Evolutionary conservation across 1,140 invertebrate species (phyloP).

Genomic region (Drosophila lini): DNA sequence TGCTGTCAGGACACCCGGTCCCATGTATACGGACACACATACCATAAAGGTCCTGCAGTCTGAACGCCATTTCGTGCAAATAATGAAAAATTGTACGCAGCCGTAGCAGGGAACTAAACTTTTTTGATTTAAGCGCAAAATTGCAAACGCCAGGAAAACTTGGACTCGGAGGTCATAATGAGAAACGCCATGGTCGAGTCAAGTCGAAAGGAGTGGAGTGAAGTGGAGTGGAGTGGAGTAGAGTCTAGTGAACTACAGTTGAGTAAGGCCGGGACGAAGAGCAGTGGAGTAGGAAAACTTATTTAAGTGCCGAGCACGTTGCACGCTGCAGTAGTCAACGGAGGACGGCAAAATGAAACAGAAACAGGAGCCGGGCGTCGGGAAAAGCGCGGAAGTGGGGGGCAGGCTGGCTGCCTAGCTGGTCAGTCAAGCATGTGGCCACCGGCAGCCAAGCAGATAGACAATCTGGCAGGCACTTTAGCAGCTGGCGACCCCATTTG

Average conservation of each 20-base stretch:
- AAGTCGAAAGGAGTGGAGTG: constrained; percentile 7
- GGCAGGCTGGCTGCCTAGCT: constrained; percentile 2
- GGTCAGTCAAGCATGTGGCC: constrained; percentile 48
- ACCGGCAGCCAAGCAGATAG: constrained; percentile 48
- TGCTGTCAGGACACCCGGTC: constrained; percentile 31
- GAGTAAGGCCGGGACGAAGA: constrained; percentile 3
- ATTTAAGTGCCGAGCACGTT: constrained; percentile 81
- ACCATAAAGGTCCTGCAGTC: constrained; percentile 38
- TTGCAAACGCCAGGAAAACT: constrained; percentile 53
- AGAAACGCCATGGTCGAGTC: constrained; percentile 57
- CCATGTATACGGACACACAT: constrained; percentile 5
- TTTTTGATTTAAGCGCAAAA: constrained; percentile 71
- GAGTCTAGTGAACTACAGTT: constrained; percentile 5
- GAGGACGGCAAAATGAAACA: constrained; percentile 37
- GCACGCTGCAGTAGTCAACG: constrained; percentile 68
- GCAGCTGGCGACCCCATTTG: constrained; percentile 67
- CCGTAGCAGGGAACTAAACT: constrained; percentile 46
- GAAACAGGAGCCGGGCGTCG: constrained; percentile 21
- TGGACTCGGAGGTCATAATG: constrained; percentile 65
- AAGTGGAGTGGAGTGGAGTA: constrained; percentile 6
- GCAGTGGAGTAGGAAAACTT: constrained; percentile 67
- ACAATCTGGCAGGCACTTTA: constrained; percentile 68
- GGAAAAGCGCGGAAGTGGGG: background rate
- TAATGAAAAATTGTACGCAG: constrained; percentile 72
- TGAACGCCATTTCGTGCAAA: constrained; percentile 56